These are phyloP conservation scores for Drosophila truncata DNA, from an alignment of 1,140 invertebrate species.

Conservation along the genomic window DNA sequence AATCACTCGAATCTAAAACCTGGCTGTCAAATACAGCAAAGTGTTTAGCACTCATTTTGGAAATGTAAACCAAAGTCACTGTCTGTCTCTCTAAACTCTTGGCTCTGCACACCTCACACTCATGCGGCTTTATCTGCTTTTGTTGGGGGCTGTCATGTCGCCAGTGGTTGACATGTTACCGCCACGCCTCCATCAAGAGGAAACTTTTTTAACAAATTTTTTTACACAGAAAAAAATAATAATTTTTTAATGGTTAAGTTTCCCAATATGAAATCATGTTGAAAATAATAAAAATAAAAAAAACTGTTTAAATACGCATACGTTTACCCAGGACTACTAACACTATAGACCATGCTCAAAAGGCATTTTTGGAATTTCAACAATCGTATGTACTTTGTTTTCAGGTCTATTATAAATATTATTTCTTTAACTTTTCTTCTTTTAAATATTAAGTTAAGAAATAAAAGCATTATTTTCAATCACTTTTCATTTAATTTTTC, in stretches of 20 bases:
- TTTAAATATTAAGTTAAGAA: too few species aligned
- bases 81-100: constrained; percentile 5
- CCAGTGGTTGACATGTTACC: constrained; percentile 39
- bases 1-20: constrained; percentile 18
- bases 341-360: too few species aligned
- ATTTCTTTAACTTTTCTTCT: too few species aligned
- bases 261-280: too few species aligned
- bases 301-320: background rate
- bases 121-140: constrained; percentile 29
- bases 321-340: too few species aligned
- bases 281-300: too few species aligned
- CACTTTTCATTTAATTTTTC: background rate
- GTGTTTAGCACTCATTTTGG: constrained; percentile 58
- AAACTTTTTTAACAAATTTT: constrained; percentile 37
- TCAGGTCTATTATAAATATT: too few species aligned
- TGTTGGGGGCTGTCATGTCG: constrained; percentile 53
- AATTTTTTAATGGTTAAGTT: background rate
- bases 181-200: constrained; percentile 23
- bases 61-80: constrained; percentile 51
- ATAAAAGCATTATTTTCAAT: too few species aligned
- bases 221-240: background rate
- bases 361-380: too few species aligned
- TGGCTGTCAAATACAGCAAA: constrained; percentile 46
- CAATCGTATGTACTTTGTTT: too few species aligned
- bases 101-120: background rate